These are phyloP conservation scores for Apolygus lucorum DNA, from an alignment of 1,140 invertebrate species.

Conservation along the genomic window DNA sequence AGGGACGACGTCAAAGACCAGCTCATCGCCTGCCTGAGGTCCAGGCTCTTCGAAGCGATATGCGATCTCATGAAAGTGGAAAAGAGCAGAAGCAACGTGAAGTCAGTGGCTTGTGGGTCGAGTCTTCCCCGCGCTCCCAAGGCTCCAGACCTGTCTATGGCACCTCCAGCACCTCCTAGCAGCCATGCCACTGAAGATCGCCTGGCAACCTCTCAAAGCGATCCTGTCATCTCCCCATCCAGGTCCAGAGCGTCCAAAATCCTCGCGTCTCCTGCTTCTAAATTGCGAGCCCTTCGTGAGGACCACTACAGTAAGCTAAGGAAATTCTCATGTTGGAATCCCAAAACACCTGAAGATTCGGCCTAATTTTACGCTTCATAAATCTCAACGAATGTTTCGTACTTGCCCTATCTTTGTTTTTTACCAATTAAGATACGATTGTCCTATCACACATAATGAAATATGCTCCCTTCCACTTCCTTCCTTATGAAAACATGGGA, in stretches of 20 bases:
- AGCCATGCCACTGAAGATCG: too few relatives aligned
- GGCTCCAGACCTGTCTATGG: background rate
- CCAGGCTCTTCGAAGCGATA: background rate
- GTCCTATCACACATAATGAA: too few relatives aligned
- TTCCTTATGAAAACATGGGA: too few relatives aligned
- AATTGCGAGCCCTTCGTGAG: background rate
- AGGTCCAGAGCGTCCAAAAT: background rate
- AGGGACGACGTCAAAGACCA: slow-evolving; percentile 1
- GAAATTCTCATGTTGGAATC: background rate
- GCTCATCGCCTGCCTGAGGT: background rate
- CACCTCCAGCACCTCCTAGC: background rate
- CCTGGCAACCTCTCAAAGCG: too few relatives aligned
- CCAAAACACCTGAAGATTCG: background rate
- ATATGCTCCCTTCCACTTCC: too few relatives aligned
- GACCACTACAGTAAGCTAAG: background rate
- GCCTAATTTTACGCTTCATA: background rate
- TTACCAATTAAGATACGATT: too few relatives aligned
- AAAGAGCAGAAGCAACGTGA: background rate
- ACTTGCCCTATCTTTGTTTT: too few relatives aligned
- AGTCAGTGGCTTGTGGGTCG: background rate
- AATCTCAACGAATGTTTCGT: too few relatives aligned
- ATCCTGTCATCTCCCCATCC: background rate
- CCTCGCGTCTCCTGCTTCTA: background rate
- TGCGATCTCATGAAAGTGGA: slow-evolving; percentile 2
- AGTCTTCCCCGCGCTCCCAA: background rate